These are phyloP conservation scores for Serilophus lunatus DNA, from an alignment of 2,113 vertebrate genomes.

Conservation along the genomic window DNA sequence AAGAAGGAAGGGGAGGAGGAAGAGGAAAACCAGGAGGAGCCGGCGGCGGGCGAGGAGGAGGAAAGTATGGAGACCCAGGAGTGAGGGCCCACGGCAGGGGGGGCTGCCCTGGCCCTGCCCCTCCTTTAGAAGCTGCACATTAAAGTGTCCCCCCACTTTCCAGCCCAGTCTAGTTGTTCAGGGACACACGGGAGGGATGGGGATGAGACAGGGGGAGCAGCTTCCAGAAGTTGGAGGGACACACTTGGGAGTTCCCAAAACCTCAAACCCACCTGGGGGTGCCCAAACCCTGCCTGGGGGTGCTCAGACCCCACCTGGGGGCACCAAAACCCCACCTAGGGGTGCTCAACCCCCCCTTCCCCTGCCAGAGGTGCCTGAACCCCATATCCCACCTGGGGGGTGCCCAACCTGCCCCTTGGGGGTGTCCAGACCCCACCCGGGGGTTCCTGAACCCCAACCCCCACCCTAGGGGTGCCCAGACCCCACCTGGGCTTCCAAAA, in stretches of 20 bases:
- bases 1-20: conserved; percentile 97
- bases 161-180: too few relatives aligned
- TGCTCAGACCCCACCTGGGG: too few relatives aligned
- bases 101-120: too few relatives aligned
- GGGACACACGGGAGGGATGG: rapidly evolving
- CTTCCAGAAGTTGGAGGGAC: not conserved
- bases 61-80: conserved; percentile 95
- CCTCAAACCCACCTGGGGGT: not conserved
- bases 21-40: conserved; percentile 85
- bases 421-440: not conserved
- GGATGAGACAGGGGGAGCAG: too few relatives aligned
- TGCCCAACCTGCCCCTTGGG: too few relatives aligned
- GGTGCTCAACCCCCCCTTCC: too few relatives aligned
- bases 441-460: too few relatives aligned
- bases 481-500: not conserved
- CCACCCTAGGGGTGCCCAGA: too few relatives aligned
- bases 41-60: conserved; percentile 84
- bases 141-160: not conserved
- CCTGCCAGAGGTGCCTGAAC: too few relatives aligned
- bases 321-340: too few relatives aligned
- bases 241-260: not conserved
- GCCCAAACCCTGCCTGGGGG: not conserved
- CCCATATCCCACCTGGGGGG: not conserved
- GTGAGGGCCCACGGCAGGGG: too few relatives aligned
- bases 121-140: not conserved